Base-by-base conservation (phyloP, 2,888 invertebrate genomes). In the Masnerella sp. region DNA sequence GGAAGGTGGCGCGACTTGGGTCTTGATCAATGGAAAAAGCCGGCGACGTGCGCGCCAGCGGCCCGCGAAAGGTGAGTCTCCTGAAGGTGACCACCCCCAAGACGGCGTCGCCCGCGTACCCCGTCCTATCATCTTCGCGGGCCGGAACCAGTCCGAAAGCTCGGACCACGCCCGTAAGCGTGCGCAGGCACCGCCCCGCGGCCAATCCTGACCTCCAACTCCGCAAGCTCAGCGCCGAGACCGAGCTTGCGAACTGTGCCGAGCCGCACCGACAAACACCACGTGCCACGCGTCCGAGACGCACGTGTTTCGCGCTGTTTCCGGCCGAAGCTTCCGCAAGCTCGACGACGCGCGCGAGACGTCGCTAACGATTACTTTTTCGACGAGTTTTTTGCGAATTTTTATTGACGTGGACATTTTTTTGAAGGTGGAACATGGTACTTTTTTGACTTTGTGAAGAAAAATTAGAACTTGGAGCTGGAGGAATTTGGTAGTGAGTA, bases 281-380 rank as follows among this genome's bases (percentile, higher is more conserved):
- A 85, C 86, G 87, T 86, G 86, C 83, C 83, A 80, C 82, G 84
- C 85, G 85, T 79, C 80, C 84, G 83, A 81, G 81, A 80, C 82
- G 84, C 86, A 85, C 86, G 86, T 86, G 87, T 81, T 75, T 74
- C 74, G 78, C 78, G 77, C 79, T 77, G 82, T 79, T 80, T 77
- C 73, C 76, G 73, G 75, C 61, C 70, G 14, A 43, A 51, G 49
- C 36, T 38, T 34, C 12, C 12, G 18, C 47, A 38, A 30, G 62
- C 36, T 43, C 11, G 18, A n/a, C 28, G 7, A 9, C 28, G 28
- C 28, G 28, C 1, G n/a, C n/a, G n/a, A n/a, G n/a, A n/a, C n/a
- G 8, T 9, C 30, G n/a, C 32, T 8, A 15, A 14, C 36, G 7
- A 15, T 11, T 12, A 11, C 5, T 36, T 36, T 9, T n/a, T n/a